Evolutionary conservation across 2,797 vertebrate genomes (phyloP), one percentile per base, ranked within the genome.

Genomic region (Enteromius unitaeniatus): DNA sequence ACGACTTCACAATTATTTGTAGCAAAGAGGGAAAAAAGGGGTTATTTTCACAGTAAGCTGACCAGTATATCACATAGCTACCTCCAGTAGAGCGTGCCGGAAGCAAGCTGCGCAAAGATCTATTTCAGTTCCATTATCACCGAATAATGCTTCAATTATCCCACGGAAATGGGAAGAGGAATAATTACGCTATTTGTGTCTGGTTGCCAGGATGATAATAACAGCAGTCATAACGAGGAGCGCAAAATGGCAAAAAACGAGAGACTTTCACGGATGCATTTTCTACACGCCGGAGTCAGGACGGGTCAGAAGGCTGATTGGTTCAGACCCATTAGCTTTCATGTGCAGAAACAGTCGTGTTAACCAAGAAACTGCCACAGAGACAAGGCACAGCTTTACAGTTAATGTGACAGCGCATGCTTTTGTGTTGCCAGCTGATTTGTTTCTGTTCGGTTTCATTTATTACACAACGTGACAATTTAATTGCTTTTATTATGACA

Each of bases 191-290:
- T 78, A 73, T 77, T 81, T 60, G 75, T 62, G 82, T 58, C 40
- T 64, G 55, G 55, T 62, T 82, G 51, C 34, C 69, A 78, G 73
- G 23, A 79, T 81, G 81, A 84, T 86, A 85, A 87, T 60, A 81
- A 75, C 55, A 72, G 72, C 62, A 69, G 84, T 79, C 47, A 83
- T 65, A 84, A 87, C 5, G 55, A 77, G 67, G 70, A 79, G 81
- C 21, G 21, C 10, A 26, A 69, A 49, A 82, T 75, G 26, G 28
- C 73, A 51, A 49, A n/a, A 73, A 78, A 84, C 51, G 70, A 31
- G 26, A 68, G 37, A 26, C n/a, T 19, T 62, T 40, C 67, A 58
- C 47, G 2, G 19, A n/a, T 28, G 72, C 65, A 80, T 68, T 67
- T 64, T 64, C 19, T 7, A 55, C 65, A 80, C 65, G 17, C 8